Percentiles rank a stretch among this genome's conserved stretches.
Conservation (phyloP, 2,113 vertebrate genomes). For the Megaptera novaeangliae region DNA sequence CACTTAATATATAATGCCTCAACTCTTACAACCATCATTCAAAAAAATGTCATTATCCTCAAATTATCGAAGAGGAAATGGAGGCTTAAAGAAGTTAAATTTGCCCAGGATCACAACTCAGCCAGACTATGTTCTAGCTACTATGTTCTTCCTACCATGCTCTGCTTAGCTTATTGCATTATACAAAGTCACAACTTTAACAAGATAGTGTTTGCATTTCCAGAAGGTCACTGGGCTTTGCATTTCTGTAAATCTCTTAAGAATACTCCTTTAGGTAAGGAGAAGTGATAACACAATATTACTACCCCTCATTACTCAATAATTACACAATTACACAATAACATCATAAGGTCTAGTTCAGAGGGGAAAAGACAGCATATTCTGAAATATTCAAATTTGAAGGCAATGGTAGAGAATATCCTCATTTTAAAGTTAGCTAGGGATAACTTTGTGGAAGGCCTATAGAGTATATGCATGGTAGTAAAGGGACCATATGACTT, state of each 20-base stretch:
- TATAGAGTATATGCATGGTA: not conserved
- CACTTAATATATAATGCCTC: not conserved
- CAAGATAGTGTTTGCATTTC: not conserved
- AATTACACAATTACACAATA: not conserved
- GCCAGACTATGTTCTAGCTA: not conserved
- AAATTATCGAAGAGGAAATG: not conserved
- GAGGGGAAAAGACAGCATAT: not conserved
- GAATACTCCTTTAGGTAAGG: not conserved
- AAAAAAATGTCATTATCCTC: not conserved
- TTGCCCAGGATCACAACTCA: not conserved
- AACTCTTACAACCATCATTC: not conserved
- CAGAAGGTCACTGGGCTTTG: not conserved
- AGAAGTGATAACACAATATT: not conserved
- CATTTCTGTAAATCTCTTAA: not conserved
- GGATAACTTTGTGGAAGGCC: not conserved
- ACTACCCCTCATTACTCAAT: not conserved
- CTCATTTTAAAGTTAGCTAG: not conserved
- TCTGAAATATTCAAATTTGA: not conserved
- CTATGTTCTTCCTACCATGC: not conserved
- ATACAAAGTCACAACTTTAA: not conserved
- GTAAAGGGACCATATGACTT: not conserved
- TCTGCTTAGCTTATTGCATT: not conserved
- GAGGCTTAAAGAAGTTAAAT: constrained; percentile 17
- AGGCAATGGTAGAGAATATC: not conserved
- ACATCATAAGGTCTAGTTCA: not conserved